These are phyloP conservation scores for Diuraphis noxia DNA, from an alignment of 1,140 invertebrate species.

Conservation along the genomic window DNA sequence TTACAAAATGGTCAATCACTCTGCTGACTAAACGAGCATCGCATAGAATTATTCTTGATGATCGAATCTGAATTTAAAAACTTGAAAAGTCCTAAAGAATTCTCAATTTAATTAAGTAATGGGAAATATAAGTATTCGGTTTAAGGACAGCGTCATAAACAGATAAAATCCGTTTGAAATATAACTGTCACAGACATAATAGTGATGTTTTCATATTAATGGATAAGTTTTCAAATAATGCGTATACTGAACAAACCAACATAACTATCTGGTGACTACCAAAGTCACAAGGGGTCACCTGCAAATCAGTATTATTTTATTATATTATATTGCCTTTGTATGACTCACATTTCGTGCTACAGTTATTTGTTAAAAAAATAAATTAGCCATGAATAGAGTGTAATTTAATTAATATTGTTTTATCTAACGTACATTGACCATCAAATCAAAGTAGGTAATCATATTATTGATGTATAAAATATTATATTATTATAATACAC, in stretches of 20 bases:
- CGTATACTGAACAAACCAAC: neutral
- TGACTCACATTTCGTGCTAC: neutral
- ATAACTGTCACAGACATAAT: neutral
- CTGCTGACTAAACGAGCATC: neutral
- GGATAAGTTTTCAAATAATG: slow-evolving; percentile 4
- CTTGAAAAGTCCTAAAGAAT: neutral
- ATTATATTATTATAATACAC: no score
- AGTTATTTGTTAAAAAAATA: neutral
- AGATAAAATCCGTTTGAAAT: neutral
- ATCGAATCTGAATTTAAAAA: neutral
- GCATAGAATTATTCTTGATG: neutral
- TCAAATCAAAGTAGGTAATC: neutral
- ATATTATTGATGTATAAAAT: neutral
- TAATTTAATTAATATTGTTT: neutral
- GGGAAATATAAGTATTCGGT: neutral
- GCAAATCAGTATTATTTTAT: neutral
- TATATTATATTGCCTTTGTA: neutral
- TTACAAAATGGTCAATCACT: neutral
- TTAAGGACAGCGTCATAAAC: neutral
- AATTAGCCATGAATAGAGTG: neutral
- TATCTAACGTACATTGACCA: neutral
- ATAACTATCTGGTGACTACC: neutral
- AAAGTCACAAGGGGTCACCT: neutral
- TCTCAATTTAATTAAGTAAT: neutral
- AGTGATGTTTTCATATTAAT: neutral